Percentiles rank a stretch among this genome's conserved stretches.
Conservation (phyloP, 1,140 invertebrate genomes). For the Coenobita brevimanus region DNA sequence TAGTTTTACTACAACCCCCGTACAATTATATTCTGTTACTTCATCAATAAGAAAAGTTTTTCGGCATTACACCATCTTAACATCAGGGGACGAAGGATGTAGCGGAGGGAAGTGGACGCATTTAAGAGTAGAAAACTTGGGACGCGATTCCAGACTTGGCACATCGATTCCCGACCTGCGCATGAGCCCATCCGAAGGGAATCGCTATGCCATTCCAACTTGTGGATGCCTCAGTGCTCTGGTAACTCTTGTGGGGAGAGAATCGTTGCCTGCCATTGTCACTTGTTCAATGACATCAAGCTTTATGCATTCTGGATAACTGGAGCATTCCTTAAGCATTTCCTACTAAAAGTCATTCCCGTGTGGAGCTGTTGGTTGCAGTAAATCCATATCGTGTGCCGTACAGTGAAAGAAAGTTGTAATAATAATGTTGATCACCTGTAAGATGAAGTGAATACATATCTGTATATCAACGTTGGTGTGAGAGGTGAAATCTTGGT, state of each 20-base stretch:
- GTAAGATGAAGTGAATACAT: too few relatives aligned
- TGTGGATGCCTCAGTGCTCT: slow-evolving; percentile 63
- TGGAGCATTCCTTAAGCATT: too few relatives aligned
- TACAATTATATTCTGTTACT: not conserved
- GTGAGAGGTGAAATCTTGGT: too few relatives aligned
- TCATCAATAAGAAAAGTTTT: not conserved
- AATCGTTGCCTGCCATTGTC: not conserved
- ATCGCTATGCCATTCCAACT: slow-evolving; percentile 65
- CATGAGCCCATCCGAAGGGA: slow-evolving; percentile 49
- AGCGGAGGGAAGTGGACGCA: too few relatives aligned
- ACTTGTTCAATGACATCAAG: slow-evolving; percentile 18
- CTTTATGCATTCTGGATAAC: not conserved
- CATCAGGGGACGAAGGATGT: not conserved
- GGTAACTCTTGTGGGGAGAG: slow-evolving; percentile 40
- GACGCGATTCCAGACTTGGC: slow-evolving; percentile 24
- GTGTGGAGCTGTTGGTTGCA: too few relatives aligned
- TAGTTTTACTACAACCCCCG: not conserved
- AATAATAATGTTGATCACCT: too few relatives aligned
- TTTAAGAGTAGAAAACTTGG: not conserved
- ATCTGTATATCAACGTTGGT: too few relatives aligned
- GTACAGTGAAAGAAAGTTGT: too few relatives aligned
- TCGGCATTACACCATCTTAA: not conserved
- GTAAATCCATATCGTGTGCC: too few relatives aligned
- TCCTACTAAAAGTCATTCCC: too few relatives aligned
- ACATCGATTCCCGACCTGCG: slow-evolving; percentile 28